These are phyloP conservation scores for Octonoba sinensis DNA, from an alignment of 2,888 invertebrate species.

Conservation along the genomic window DNA sequence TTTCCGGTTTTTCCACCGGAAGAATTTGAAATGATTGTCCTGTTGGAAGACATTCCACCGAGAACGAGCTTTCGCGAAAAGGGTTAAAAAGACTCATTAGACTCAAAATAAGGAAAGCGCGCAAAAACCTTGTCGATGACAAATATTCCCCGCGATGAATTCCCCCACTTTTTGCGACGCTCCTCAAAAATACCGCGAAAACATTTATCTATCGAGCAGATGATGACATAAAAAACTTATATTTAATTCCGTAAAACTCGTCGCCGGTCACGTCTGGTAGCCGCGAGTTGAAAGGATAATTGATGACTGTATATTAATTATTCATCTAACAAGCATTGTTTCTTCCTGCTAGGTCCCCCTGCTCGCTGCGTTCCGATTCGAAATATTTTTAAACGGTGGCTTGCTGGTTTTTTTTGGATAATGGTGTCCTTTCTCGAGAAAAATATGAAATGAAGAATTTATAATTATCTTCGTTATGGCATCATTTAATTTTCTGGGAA, in stretches of 20 bases:
- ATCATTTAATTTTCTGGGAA: background rate
- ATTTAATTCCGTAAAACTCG: slow-evolving; percentile 21
- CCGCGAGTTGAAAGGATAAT: slow-evolving; percentile 47
- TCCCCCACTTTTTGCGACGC: background rate
- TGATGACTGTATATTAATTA: slow-evolving; percentile 59
- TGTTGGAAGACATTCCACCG: no score
- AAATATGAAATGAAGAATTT: slow-evolving; percentile 32
- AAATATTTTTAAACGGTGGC: no score
- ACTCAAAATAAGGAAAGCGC: no score
- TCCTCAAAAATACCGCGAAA: no score
- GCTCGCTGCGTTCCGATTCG: background rate
- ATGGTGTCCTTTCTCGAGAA: background rate
- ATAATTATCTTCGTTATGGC: slow-evolving; percentile 53
- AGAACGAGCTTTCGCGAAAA: no score
- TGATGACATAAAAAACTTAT: no score
- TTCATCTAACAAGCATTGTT: slow-evolving; percentile 52
- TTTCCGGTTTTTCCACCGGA: no score
- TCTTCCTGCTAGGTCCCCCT: background rate
- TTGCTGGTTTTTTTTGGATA: slow-evolving; percentile 5
- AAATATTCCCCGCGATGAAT: background rate
- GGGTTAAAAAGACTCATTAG: no score
- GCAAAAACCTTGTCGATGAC: background rate
- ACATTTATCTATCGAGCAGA: no score
- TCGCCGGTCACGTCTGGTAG: slow-evolving; percentile 43
- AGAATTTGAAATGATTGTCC: no score